Evolutionary conservation across 64 coral and sea anemone genomes (phyloP).

Genomic region (Stylophora pistillata): DNA sequence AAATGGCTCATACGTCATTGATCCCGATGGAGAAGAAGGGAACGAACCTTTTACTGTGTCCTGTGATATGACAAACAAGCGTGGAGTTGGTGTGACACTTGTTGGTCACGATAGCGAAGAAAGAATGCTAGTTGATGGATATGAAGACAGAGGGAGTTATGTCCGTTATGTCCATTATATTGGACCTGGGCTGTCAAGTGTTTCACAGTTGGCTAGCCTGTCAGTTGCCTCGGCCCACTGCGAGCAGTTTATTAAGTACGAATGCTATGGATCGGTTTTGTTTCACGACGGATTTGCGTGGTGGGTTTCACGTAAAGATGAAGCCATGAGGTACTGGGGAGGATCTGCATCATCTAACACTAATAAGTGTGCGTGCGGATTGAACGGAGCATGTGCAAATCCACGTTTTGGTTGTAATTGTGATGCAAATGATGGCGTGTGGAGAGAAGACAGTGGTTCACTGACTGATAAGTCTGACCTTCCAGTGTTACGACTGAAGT

Average conservation of each 20-base stretch:
- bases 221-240: slow-evolving; percentile 17
- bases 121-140: slow-evolving; percentile 37
- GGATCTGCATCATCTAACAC: not conserved
- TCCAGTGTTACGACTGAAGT: slow-evolving; percentile 4
- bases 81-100: slow-evolving; percentile 57
- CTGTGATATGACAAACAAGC: slow-evolving; percentile 74
- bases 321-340: slow-evolving; percentile 51
- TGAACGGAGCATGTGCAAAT: slow-evolving; percentile 12
- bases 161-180: not conserved
- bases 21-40: slow-evolving; percentile 35
- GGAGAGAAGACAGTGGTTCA: slow-evolving; percentile 36
- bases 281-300: not conserved
- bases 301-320: slow-evolving; percentile 49
- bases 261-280: not conserved
- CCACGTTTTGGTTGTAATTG: slow-evolving; percentile 33
- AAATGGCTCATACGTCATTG: slow-evolving; percentile 36
- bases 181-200: not conserved
- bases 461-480: slow-evolving; percentile 52
- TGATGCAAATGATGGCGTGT: not conserved
- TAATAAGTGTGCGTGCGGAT: slow-evolving; percentile 56
- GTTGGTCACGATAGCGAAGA: slow-evolving; percentile 66
- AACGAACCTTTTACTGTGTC: slow-evolving; percentile 14
- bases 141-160: slow-evolving; percentile 8
- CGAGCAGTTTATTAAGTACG: slow-evolving; percentile 56
- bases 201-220: slow-evolving; percentile 9